phyloP scores from a whole-genome alignment of 2,888 invertebrate species.

The Ischnus inquisitorius region DNA sequence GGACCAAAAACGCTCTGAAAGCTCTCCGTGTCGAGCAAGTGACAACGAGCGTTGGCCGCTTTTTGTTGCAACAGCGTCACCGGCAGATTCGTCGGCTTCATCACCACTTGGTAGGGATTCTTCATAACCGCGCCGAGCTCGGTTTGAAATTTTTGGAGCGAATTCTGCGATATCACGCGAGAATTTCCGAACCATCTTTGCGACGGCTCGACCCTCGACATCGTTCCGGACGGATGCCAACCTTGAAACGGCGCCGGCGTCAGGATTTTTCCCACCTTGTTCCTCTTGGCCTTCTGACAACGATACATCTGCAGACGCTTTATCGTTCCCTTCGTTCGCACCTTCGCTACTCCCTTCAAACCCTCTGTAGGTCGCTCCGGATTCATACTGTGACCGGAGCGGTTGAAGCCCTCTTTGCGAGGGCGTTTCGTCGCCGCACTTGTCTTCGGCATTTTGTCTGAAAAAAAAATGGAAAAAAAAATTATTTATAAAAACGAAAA shows the following conservation, averaged over 20 bases:
- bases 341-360: constrained; percentile 94
- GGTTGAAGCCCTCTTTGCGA: constrained; percentile 94
- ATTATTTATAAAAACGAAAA: too few species aligned
- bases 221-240: constrained; percentile 94
- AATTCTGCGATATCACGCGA: constrained; percentile 96
- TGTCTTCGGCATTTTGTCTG: constrained; percentile 91
- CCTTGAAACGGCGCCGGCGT: constrained; percentile 98
- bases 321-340: constrained; percentile 96
- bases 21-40: constrained; percentile 97
- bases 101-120: constrained; percentile 98
- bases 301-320: constrained; percentile 99
- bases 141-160: constrained; percentile 95
- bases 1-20: constrained; percentile 98
- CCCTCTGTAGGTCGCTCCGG: constrained; percentile 93
- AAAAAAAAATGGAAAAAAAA: not conserved
- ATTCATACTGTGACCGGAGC: constrained; percentile 97
- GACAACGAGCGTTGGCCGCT: constrained; percentile 95
- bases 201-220: constrained; percentile 98
- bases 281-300: constrained; percentile 97
- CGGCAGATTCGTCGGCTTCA: constrained; percentile 98
- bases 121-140: constrained; percentile 97
- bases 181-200: constrained; percentile 99
- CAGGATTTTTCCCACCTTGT: constrained; percentile 95
- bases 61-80: constrained; percentile 97
- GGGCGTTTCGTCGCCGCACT: constrained; percentile 91